Base-by-base conservation (phyloP, 2,113 vertebrate genomes). In the Anas platyrhynchos region DNA sequence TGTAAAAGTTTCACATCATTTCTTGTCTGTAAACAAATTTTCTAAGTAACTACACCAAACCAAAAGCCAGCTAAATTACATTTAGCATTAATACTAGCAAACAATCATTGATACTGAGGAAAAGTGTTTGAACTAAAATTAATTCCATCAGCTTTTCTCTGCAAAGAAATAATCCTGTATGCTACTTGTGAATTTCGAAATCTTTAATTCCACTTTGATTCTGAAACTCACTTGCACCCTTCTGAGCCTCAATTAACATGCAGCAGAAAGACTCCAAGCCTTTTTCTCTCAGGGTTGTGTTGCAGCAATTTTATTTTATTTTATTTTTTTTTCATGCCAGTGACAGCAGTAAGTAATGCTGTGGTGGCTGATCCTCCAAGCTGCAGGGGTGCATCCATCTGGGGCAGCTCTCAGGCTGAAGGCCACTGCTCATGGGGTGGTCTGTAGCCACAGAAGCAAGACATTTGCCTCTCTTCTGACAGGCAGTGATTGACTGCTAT, bases 281-380 rank as follows among this genome's bases (percentile, higher is more conserved):
- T 58, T 80, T 68, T 46, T 50, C n/a, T 7, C 27, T n/a, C 6
- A 2, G 7, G 12, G 3, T 5, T 27, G 21, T 0, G 0, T 10
- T 11, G 6, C n/a, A 1, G 1, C 23, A 2, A 32, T 11, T 46
- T 46, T 44, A 16, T 44, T 44, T 44, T 15, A 16, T 44, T 44
- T 46, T 46, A 8, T 34, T 38, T 17, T 48, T 48, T 46, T 67
- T 83, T 21, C 15, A 0, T 1, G 1, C 7, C 16, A 41, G 16
- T 27, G 59, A 62, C 36, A 27, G 8, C 32, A 46, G 23, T 56
- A 56, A 72, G 27, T 73, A 54, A 62, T 15, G 10, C 11, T 4
- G 9, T 3, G 17, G 34, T 22, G 68, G 36, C 25, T 43, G 43
- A 59, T 54, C 22, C 31, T 54, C 31, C 50, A 26, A 7, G 29